Percentiles rank a stretch among this genome's conserved stretches.
Conservation (phyloP, 2,797 vertebrate genomes). For the Borostomias antarcticus region DNA sequence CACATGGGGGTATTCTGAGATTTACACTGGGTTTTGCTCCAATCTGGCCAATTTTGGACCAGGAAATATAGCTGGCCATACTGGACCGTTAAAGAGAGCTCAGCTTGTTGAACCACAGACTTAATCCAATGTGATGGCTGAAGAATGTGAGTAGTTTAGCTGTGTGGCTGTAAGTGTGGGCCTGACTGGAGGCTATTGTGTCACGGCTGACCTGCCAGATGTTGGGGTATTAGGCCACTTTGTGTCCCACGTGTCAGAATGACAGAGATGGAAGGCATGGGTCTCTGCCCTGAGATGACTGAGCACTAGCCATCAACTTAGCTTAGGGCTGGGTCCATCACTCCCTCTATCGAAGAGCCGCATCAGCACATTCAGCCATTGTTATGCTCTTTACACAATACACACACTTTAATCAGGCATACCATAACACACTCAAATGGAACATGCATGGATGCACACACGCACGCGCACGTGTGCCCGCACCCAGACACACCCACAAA, state of each 20-base stretch:
- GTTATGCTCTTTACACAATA: slow-evolving; percentile 33
- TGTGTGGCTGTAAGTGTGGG: background rate
- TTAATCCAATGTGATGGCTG: background rate
- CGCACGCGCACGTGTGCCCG: slow-evolving; percentile 13
- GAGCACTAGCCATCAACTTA: slow-evolving; percentile 36
- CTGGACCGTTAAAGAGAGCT: background rate
- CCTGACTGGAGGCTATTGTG: background rate
- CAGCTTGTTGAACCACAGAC: background rate
- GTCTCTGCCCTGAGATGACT: slow-evolving; percentile 34
- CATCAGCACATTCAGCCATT: slow-evolving; percentile 65
- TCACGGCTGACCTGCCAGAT: slow-evolving; percentile 13
- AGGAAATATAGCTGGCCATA: too few relatives aligned
- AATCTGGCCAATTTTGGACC: too few relatives aligned
- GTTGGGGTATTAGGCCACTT: slow-evolving; percentile 17
- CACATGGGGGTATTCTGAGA: too few relatives aligned
- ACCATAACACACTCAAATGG: slow-evolving; percentile 31
- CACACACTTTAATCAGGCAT: slow-evolving; percentile 5
- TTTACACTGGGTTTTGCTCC: too few relatives aligned
- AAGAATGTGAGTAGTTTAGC: slow-evolving; percentile 1
- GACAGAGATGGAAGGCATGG: slow-evolving; percentile 33
- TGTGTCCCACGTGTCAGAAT: slow-evolving; percentile 34
- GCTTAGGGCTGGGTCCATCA: slow-evolving; percentile 48
- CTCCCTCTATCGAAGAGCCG: slow-evolving; percentile 38
- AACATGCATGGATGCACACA: slow-evolving; percentile 13
- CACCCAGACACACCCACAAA: background rate